phyloP scores from a whole-genome alignment of 2,113 vertebrate species.

The Pungitius pungitius region DNA sequence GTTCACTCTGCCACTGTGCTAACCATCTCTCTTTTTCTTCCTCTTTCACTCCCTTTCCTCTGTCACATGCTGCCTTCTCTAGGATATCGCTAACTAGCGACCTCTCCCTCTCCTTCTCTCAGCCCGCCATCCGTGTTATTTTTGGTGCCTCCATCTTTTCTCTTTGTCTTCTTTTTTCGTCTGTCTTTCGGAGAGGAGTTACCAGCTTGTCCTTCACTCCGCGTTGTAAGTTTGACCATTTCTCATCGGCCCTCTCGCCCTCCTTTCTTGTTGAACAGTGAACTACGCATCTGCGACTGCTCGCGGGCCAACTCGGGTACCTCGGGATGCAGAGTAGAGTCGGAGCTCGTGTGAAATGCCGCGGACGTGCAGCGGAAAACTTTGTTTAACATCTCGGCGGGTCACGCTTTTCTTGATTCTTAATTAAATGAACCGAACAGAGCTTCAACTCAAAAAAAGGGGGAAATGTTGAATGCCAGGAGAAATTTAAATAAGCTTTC shows the following conservation, averaged over 20 bases:
- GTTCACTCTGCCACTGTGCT: constrained; percentile 67
- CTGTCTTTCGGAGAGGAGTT: constrained; percentile 32
- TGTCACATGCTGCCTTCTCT: constrained; percentile 51
- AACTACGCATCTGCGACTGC: background rate
- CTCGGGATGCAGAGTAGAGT: background rate
- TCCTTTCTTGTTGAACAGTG: constrained; percentile 7
- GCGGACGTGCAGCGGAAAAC: background rate
- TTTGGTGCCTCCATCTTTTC: constrained; percentile 36
- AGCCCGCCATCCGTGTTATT: constrained; percentile 13
- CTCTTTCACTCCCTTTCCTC: constrained; percentile 33
- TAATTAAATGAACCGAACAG: background rate
- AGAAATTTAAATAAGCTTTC: constrained; percentile 21
- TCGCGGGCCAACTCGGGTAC: background rate
- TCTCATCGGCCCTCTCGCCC: too few species aligned
- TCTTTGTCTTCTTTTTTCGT: constrained; percentile 32
- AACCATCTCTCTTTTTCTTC: constrained; percentile 54
- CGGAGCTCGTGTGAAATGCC: background rate
- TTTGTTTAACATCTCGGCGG: background rate
- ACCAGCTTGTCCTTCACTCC: constrained; percentile 50
- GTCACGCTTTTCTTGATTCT: background rate
- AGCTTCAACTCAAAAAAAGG: background rate
- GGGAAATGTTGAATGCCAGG: background rate
- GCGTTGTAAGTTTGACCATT: too few species aligned
- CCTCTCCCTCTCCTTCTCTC: constrained; percentile 27
- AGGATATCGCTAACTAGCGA: constrained; percentile 62